Conservation (phyloP, 2,797 vertebrate species). For the Merluccius polli region DNA sequence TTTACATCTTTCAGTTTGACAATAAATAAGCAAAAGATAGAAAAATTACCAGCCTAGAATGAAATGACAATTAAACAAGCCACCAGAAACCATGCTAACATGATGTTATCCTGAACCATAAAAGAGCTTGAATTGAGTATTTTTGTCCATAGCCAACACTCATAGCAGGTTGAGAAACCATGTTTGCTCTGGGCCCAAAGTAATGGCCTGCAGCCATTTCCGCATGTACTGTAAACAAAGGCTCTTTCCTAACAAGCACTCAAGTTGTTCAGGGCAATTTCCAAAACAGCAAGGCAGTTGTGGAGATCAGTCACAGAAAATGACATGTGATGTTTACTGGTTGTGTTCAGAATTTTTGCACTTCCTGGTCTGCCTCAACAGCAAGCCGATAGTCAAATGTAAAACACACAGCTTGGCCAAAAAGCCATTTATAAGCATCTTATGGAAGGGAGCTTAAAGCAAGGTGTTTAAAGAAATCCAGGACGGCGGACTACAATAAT, state of each 20-base stretch:
- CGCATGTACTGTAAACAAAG: conserved; percentile 43
- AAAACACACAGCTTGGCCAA: background rate
- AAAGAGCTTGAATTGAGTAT: background rate
- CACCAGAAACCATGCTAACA: background rate
- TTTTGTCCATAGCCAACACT: conserved; percentile 19
- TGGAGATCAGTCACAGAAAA: conserved; percentile 24
- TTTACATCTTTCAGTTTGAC: background rate
- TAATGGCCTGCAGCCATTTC: conserved; percentile 40
- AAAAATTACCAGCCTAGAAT: background rate
- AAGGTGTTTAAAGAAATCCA: too few species aligned
- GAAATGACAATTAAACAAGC: background rate
- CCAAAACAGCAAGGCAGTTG: conserved; percentile 27
- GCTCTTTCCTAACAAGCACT: conserved; percentile 37
- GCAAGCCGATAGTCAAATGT: background rate
- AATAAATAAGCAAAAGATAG: background rate
- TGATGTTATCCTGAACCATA: background rate
- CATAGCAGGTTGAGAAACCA: conserved; percentile 45
- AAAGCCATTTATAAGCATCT: too few species aligned
- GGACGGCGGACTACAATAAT: background rate
- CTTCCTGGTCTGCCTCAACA: background rate
- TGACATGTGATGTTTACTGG: conserved; percentile 25
- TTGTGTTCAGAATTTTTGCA: conserved; percentile 27
- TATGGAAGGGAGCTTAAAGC: too few species aligned
- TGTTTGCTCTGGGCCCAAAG: conserved; percentile 45
- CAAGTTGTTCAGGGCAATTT: conserved; percentile 39